Evolutionary conservation across 2,888 invertebrate genomes (phyloP).

Genomic region (Meteorus colon): DNA sequence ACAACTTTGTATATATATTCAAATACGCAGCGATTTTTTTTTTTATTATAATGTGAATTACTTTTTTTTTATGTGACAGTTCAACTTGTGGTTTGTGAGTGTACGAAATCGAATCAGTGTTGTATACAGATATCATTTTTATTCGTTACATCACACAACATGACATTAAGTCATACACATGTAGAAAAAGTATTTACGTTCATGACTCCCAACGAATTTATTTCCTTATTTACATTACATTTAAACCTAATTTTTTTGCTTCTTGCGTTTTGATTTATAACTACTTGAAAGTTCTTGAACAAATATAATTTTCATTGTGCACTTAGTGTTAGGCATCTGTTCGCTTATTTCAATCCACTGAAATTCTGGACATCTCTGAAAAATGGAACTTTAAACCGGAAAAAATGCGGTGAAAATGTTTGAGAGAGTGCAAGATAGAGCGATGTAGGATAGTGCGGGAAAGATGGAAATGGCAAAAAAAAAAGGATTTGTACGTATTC

Average conservation of each 20-base stretch:
- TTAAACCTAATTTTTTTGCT: neutral
- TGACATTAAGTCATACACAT: neutral
- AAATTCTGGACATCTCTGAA: constrained; percentile 47
- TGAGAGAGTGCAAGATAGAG: constrained; percentile 19
- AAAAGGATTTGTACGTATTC: neutral
- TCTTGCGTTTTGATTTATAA: neutral
- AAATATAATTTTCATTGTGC: constrained; percentile 32
- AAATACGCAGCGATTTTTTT: neutral
- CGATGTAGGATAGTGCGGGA: neutral
- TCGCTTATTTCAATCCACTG: constrained; percentile 37
- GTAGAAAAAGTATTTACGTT: neutral
- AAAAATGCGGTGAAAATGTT: constrained; percentile 48
- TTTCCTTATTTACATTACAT: constrained; percentile 1
- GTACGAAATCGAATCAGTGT: neutral
- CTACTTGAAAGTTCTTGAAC: constrained; percentile 7
- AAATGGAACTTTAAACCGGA: constrained; percentile 41
- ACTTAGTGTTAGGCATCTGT: constrained; percentile 33
- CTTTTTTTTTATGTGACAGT: neutral
- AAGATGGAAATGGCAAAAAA: constrained; percentile 53
- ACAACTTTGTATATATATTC: neutral
- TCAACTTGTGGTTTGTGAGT: neutral
- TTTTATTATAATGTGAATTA: neutral
- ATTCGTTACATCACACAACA: neutral
- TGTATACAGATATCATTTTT: neutral
- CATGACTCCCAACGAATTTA: neutral